A percentile compares a stretch with the other conserved stretches of the same genome.
Conservation (phyloP, 2,797 vertebrate species). For the Sebastes minor region DNA sequence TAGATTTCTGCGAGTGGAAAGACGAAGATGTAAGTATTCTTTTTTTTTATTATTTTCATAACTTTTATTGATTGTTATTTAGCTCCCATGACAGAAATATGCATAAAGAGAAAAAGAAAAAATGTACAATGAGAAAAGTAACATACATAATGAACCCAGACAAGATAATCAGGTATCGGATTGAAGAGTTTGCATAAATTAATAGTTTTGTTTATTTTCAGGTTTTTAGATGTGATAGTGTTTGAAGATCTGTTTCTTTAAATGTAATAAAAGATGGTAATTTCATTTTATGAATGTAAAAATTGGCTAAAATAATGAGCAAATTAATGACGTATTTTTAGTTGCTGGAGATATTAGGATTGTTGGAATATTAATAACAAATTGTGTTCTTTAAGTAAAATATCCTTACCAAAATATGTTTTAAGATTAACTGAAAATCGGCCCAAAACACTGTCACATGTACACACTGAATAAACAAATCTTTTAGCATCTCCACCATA, state of each 20-base stretch:
- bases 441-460: not conserved
- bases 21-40: conserved; percentile 92
- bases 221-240: not conserved
- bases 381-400: too few species aligned
- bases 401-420: not conserved
- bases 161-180: not conserved
- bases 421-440: not conserved
- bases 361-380: not conserved
- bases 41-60: accelerated
- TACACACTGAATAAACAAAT: not conserved
- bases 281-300: not conserved
- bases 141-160: not conserved
- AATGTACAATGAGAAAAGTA: not conserved
- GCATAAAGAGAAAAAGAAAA: not conserved
- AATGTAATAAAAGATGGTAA: not conserved
- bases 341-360: not conserved
- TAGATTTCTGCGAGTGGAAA: conserved; percentile 96
- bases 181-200: not conserved
- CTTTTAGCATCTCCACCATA: too few species aligned
- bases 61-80: accelerated
- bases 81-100: not conserved
- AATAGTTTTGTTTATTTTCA: not conserved
- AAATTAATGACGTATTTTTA: not conserved
- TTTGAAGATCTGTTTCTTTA: not conserved
- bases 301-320: not conserved